These are phyloP conservation scores for Strigamia maritima DNA, from an alignment of 2,888 invertebrate species.

Conservation along the genomic window DNA sequence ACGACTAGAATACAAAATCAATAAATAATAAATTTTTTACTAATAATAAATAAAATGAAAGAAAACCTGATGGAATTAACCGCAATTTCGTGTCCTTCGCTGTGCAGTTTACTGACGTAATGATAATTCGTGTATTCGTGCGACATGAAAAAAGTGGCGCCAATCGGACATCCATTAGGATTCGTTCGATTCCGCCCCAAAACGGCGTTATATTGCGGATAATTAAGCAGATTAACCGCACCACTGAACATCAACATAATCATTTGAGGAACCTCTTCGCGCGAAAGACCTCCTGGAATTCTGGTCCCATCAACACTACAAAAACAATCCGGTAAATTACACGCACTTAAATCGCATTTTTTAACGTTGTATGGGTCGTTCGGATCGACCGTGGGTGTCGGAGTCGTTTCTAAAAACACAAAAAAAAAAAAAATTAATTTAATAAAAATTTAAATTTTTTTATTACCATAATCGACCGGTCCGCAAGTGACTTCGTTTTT, in stretches of 20 bases:
- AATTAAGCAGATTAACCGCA: conserved; percentile 87
- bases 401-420: conserved; percentile 22
- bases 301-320: conserved; percentile 87
- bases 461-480: conserved; percentile 60
- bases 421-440: background rate
- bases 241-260: conserved; percentile 89
- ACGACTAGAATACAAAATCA: conserved; percentile 36
- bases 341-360: conserved; percentile 72
- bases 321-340: conserved; percentile 81
- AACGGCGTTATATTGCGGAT: conserved; percentile 79
- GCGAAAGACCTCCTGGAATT: conserved; percentile 77
- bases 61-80: conserved; percentile 59
- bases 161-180: conserved; percentile 83
- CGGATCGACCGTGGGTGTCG: conserved; percentile 55
- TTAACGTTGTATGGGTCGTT: conserved; percentile 64
- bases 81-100: conserved; percentile 81
- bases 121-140: conserved; percentile 89
- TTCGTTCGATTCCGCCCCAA: conserved; percentile 75
- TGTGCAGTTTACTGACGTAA: conserved; percentile 82
- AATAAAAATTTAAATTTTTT: background rate
- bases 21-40: background rate
- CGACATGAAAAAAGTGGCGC: conserved; percentile 88
- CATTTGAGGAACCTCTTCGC: conserved; percentile 87
- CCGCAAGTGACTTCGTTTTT: conserved; percentile 86
- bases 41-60: background rate